phyloP scores from a whole-genome alignment of 2,797 vertebrate species.

The Molossus molossus region DNA sequence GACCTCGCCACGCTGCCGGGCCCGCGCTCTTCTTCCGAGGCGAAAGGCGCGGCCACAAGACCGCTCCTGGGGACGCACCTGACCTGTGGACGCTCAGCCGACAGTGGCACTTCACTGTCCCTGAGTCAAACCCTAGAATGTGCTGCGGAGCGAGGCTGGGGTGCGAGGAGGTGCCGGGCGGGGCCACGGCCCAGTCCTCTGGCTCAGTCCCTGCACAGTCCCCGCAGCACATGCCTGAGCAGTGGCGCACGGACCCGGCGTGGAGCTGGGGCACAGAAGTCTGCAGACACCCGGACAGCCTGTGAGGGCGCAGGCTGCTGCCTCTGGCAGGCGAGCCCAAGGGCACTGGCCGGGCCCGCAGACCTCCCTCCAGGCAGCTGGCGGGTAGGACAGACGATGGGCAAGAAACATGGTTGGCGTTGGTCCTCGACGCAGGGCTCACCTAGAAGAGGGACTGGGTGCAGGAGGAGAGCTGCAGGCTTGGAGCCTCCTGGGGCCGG shows the following conservation, averaged over 20 bases:
- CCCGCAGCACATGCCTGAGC: not conserved
- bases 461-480: not conserved
- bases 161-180: not conserved
- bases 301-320: not conserved
- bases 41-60: not conserved
- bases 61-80: not conserved
- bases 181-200: not conserved
- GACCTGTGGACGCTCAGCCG: not conserved
- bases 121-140: not conserved
- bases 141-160: not conserved
- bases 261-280: not conserved
- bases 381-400: not conserved
- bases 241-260: too few relatives aligned
- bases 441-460: not conserved
- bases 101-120: not conserved
- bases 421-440: not conserved
- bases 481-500: too few relatives aligned
- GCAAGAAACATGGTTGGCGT: not conserved
- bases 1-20: not conserved
- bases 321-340: not conserved
- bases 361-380: not conserved
- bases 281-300: not conserved
- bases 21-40: not conserved
- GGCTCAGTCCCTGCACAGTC: not conserved
- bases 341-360: not conserved